A percentile compares a stretch with the other conserved stretches of the same genome.
phyloP scores from a whole-genome alignment of 2,888 invertebrate genomes.

The Hirtodrosophila trivittata region DNA sequence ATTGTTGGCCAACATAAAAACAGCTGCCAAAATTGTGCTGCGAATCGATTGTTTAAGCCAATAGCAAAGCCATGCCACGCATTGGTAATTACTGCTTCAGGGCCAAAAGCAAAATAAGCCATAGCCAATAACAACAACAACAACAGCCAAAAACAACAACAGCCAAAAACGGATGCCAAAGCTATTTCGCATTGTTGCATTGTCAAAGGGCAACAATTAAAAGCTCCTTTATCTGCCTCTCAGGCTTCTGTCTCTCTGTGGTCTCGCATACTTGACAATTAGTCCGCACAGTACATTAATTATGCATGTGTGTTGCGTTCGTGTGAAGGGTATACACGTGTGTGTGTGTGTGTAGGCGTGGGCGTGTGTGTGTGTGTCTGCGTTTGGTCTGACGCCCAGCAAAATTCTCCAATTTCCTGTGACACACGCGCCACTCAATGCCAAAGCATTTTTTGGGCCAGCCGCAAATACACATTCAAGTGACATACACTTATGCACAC shows the following conservation, averaged over 20 bases:
- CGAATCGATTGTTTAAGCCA: conserved; percentile 37
- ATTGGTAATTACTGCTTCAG: conserved; percentile 62
- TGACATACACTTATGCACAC: conserved; percentile 2
- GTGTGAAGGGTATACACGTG: too few relatives aligned
- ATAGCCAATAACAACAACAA: conserved; percentile 1
- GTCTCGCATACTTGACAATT: conserved; percentile 70
- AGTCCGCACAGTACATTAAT: conserved; percentile 65
- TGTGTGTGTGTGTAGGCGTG: conserved; percentile 14
- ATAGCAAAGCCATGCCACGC: conserved; percentile 34
- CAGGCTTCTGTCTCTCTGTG: conserved; percentile 43
- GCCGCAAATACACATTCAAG: conserved; percentile 53
- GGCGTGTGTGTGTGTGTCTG: conserved; percentile 14
- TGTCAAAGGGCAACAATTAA: conserved; percentile 74
- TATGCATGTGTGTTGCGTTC: conserved; percentile 51
- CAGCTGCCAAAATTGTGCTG: conserved; percentile 8
- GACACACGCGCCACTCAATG: conserved; percentile 46
- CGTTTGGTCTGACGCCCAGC: conserved; percentile 50
- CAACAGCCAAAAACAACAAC: not conserved
- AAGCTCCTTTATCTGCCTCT: conserved; percentile 14
- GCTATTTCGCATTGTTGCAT: conserved; percentile 55
- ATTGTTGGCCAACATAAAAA: conserved; percentile 2
- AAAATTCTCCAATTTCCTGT: conserved; percentile 58
- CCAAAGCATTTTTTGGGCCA: conserved; percentile 61
- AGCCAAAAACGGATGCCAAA: conserved; percentile 14
- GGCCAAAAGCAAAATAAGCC: conserved; percentile 6